These are phyloP conservation scores for Elymnias hypermnestra DNA, from an alignment of 1,140 invertebrate genomes.

Conservation along the genomic window DNA sequence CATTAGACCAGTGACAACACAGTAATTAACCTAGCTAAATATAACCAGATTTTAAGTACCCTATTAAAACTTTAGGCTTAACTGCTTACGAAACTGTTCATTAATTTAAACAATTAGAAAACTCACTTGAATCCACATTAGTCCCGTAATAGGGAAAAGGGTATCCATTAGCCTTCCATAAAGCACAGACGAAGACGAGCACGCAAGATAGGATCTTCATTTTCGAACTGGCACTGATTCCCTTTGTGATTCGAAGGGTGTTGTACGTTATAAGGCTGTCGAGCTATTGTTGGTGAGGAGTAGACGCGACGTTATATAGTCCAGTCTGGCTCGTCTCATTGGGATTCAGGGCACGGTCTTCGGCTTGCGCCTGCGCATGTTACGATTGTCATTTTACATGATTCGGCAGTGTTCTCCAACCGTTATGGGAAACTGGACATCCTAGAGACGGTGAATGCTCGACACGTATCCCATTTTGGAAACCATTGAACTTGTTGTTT, in stretches of 20 bases:
- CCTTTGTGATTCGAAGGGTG: conserved; percentile 37
- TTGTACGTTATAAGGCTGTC: conserved; percentile 36
- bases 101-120: too few species aligned
- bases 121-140: conserved; percentile 59
- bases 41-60: too few species aligned
- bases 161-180: conserved; percentile 40
- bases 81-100: too few species aligned
- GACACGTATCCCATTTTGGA: conserved; percentile 31
- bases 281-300: conserved; percentile 37
- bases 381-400: conserved; percentile 46
- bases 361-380: conserved; percentile 34
- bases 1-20: too few species aligned
- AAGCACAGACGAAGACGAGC: conserved; percentile 37
- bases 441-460: conserved; percentile 38
- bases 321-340: conserved; percentile 48
- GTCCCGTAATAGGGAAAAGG: conserved; percentile 54
- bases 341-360: conserved; percentile 45
- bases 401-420: conserved; percentile 49
- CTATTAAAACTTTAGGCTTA: too few species aligned
- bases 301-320: conserved; percentile 53
- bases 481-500: conserved; percentile 27
- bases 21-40: too few species aligned
- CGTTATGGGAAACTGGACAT: conserved; percentile 56
- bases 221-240: conserved; percentile 25
- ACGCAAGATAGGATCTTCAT: conserved; percentile 38